phyloP scores from a whole-genome alignment of 2,888 invertebrate genomes.

The Agrenia bidenticulata region DNA sequence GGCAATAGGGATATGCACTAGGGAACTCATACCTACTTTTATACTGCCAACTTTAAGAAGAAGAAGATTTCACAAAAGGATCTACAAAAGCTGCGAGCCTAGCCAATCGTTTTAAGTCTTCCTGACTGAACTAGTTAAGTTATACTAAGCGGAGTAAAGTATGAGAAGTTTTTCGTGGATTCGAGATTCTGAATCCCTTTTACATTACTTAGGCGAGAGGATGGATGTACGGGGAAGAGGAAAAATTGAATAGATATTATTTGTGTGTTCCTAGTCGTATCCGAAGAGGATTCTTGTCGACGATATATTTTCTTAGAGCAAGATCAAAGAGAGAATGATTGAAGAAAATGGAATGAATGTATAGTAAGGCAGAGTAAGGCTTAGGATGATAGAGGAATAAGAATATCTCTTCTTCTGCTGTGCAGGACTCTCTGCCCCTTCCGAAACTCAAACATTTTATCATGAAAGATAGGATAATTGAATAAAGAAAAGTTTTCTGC shows the following conservation, averaged over 20 bases:
- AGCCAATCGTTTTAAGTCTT: no score
- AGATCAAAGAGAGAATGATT: constrained; percentile 25
- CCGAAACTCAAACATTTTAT: constrained; percentile 44
- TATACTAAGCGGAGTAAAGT: no score
- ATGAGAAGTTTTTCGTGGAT: no score
- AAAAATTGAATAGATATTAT: constrained; percentile 21
- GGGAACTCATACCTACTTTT: no score
- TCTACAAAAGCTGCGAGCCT: no score
- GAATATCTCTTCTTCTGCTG: background rate
- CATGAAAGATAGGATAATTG: constrained; percentile 51
- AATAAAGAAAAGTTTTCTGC: constrained; percentile 52
- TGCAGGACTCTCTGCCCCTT: constrained; percentile 2
- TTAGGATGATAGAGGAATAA: constrained; percentile 10
- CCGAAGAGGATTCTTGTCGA: constrained; percentile 28
- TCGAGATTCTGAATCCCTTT: no score
- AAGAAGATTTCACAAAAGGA: no score
- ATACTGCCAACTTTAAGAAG: no score
- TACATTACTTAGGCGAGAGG: no score
- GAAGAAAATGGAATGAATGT: constrained; percentile 11
- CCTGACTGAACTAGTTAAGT: no score
- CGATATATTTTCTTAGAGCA: constrained; percentile 34
- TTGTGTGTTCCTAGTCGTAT: constrained; percentile 16
- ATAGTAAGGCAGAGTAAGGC: constrained; percentile 19
- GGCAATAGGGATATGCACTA: no score
- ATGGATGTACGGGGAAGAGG: background rate